Evolutionary conservation across 2,113 vertebrate genomes (phyloP), one percentile per base, ranked within the genome.

Genomic region (Alethe diademata): DNA sequence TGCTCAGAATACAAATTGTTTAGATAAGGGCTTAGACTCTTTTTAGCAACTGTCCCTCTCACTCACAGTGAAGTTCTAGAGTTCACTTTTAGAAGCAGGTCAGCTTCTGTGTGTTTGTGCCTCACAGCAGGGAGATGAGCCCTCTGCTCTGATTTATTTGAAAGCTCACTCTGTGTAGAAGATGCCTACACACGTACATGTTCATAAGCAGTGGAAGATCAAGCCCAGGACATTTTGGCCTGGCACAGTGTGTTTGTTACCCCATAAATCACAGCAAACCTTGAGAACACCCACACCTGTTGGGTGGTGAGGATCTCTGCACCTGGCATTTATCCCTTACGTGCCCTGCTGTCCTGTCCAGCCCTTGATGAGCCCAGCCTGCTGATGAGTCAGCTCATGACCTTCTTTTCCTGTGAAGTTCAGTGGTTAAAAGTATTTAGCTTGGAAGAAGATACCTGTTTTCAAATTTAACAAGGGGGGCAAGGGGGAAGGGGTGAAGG

Each of bases 401-500:
- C 80, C 79, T 96, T 85, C 31, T 67, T 92, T 92, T 95, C 93
- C 95, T 91, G 58, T 80, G 88, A 87, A 79, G 93, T 92, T 87
- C 83, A 84, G 90, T 86, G 82, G 88, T 96, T 95, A 88, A 85
- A 94, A 95, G 69, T 95, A 78, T 97, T 97, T 95, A 75, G 78
- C 94, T 97, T 97, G 96, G 95, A 97, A 97, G 93, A 73, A 95
- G 86, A 95, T 88, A 92, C 78, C 88, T 97, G 95, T 92, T 97
- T 98, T 97, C 94, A 78, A 92, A 92, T 88, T 58, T 60, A 18
- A 78, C 73, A 73, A 25, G 22, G 14, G n/a, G 33, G 7, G 3
- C 13, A 7, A 43, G 35, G n/a, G 81, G 35, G 45, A 74, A 78
- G 94, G 73, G 58, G n/a, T 82, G 75, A 89, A 92, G 95, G 92